These are phyloP conservation scores for Polyommatus icarus DNA, from an alignment of 2,888 invertebrate species.

Conservation along the genomic window DNA sequence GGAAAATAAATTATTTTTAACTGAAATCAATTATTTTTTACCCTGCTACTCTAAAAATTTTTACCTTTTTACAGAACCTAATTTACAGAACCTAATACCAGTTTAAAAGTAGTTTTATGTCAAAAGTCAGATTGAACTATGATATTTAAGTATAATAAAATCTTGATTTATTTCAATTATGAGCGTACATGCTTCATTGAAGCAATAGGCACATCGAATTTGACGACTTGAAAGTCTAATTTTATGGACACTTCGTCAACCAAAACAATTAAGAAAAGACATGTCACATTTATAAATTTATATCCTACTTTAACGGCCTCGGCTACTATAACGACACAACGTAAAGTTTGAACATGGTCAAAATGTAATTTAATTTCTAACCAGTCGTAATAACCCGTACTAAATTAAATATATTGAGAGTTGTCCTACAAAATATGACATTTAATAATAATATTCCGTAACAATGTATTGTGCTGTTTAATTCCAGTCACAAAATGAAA, in stretches of 20 bases:
- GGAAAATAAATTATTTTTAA: too few relatives aligned
- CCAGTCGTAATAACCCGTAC: neutral
- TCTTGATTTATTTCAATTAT: neutral
- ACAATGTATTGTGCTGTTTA: neutral
- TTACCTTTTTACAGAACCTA: too few relatives aligned
- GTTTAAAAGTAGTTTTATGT: too few relatives aligned
- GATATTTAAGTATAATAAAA: neutral
- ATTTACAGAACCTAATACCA: too few relatives aligned
- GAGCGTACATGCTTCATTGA: neutral
- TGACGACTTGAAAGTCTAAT: slow-evolving; percentile 14
- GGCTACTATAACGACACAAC: neutral
- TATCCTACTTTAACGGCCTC: slow-evolving; percentile 1
- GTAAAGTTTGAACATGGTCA: neutral
- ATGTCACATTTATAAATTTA: neutral
- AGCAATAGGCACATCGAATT: neutral
- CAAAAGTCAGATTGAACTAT: neutral
- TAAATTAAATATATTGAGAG: neutral
- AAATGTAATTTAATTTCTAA: neutral
- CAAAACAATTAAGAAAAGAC: slow-evolving; percentile 2
- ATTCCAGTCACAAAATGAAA: neutral
- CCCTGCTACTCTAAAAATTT: too few relatives aligned
- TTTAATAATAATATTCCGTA: neutral
- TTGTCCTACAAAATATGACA: neutral
- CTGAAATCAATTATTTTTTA: too few relatives aligned
- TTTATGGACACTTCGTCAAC: slow-evolving; percentile 7